phyloP scores from a whole-genome alignment of 2,113 vertebrate species.

The Athene cunicularia region DNA sequence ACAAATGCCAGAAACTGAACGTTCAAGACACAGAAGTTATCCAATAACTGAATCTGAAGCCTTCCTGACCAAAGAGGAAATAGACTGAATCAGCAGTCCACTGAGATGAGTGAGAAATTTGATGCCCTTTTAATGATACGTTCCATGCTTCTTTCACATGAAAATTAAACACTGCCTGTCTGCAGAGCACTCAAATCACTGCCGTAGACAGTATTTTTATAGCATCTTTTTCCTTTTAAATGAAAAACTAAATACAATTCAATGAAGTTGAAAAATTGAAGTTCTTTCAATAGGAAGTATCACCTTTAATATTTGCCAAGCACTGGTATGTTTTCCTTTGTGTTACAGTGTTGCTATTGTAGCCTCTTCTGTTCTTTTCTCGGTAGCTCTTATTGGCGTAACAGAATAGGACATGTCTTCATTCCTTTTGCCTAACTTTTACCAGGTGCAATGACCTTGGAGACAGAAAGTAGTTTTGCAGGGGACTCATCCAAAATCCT shows the following conservation, averaged over 20 bases:
- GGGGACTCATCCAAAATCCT: neutral
- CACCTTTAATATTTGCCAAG: neutral
- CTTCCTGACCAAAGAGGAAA: constrained; percentile 46
- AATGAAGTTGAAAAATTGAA: neutral
- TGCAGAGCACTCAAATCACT: neutral
- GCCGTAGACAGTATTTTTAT: neutral
- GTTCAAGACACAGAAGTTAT: constrained; percentile 49
- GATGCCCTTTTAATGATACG: neutral
- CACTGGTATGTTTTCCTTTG: neutral
- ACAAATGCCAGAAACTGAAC: constrained; percentile 65
- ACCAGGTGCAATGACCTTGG: neutral
- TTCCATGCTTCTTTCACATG: neutral
- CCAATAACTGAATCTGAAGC: constrained; percentile 30
- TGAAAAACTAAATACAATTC: neutral
- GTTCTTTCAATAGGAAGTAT: neutral
- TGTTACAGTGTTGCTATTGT: neutral
- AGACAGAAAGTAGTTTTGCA: neutral
- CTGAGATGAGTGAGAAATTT: constrained; percentile 8
- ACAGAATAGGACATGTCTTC: neutral
- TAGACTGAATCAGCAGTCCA: constrained; percentile 34
- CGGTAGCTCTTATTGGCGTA: neutral
- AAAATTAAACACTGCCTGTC: neutral
- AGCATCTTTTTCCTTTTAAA: neutral
- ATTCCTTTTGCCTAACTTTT: neutral
- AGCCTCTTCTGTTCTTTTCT: neutral